These are phyloP conservation scores for Tenthredo amoena DNA, from an alignment of 2,888 invertebrate genomes.

Conservation along the genomic window DNA sequence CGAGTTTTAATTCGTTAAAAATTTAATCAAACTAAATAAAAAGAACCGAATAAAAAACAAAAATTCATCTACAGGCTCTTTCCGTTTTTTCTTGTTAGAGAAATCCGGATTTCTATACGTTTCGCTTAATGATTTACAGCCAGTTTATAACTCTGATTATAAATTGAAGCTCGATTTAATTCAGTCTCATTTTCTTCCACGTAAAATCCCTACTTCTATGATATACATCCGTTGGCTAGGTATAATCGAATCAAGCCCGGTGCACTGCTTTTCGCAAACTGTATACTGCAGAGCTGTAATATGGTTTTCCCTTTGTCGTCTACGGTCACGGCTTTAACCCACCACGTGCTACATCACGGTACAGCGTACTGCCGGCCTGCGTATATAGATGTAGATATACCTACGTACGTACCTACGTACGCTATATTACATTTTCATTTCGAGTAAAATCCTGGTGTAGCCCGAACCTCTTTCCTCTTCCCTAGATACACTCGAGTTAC, in stretches of 20 bases:
- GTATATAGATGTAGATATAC: not conserved
- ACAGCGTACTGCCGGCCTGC: not conserved
- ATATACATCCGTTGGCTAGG: not conserved
- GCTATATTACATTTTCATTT: constrained; percentile 28
- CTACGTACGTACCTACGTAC: not conserved
- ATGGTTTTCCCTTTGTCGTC: constrained; percentile 28
- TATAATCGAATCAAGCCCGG: constrained; percentile 17
- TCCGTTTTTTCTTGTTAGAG: too few species aligned
- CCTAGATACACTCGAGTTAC: not conserved
- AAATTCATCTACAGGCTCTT: too few species aligned
- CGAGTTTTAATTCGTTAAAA: not conserved
- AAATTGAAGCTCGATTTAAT: too few species aligned
- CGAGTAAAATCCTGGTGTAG: not conserved
- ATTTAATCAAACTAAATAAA: not conserved
- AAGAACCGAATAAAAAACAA: too few species aligned
- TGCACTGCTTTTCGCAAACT: constrained; percentile 19
- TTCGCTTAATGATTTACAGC: too few species aligned
- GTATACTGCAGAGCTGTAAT: not conserved
- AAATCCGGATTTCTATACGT: not conserved
- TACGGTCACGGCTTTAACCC: not conserved
- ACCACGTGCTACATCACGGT: constrained; percentile 21
- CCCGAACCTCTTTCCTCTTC: not conserved
- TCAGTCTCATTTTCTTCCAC: not conserved
- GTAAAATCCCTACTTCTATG: not conserved
- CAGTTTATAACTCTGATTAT: too few species aligned